A percentile compares a stretch with the other conserved stretches of the same genome.
Conservation (phyloP, 1,140 invertebrate genomes). For the Danaus plexippus region DNA sequence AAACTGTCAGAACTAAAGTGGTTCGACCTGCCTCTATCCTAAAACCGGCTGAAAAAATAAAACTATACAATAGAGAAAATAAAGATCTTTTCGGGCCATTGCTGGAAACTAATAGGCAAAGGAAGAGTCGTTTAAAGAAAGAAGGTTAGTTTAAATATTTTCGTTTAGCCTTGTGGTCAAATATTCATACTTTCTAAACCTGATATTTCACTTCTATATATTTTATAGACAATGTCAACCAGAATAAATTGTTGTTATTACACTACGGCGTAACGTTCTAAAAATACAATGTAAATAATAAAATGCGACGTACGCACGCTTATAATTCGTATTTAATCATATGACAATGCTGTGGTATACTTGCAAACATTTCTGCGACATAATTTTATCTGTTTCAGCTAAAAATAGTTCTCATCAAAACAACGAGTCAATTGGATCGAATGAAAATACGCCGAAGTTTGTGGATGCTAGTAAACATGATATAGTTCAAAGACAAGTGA, state of each 20-base stretch:
- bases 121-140: constrained; percentile 45
- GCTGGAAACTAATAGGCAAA: constrained; percentile 55
- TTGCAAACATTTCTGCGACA: constrained; percentile 31
- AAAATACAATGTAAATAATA: constrained; percentile 12
- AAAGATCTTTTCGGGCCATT: constrained; percentile 63
- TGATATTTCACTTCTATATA: constrained; percentile 9
- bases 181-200: not conserved
- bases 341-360: constrained; percentile 55
- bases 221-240: constrained; percentile 3
- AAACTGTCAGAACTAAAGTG: constrained; percentile 52
- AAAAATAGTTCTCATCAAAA: constrained; percentile 68
- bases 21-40: constrained; percentile 46
- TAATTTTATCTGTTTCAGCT: constrained; percentile 61
- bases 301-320: constrained; percentile 12
- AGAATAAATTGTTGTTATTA: not conserved
- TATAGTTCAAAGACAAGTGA: constrained; percentile 14
- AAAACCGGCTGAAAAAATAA: constrained; percentile 55
- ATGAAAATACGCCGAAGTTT: constrained; percentile 46
- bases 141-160: constrained; percentile 39
- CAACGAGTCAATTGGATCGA: constrained; percentile 36
- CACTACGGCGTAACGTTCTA: constrained; percentile 7
- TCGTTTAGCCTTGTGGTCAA: constrained; percentile 28
- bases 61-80: constrained; percentile 59
- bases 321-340: constrained; percentile 43
- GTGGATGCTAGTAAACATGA: constrained; percentile 14